Evolutionary conservation across 2,888 invertebrate species (phyloP).

Genomic region (Tipula unca): DNA sequence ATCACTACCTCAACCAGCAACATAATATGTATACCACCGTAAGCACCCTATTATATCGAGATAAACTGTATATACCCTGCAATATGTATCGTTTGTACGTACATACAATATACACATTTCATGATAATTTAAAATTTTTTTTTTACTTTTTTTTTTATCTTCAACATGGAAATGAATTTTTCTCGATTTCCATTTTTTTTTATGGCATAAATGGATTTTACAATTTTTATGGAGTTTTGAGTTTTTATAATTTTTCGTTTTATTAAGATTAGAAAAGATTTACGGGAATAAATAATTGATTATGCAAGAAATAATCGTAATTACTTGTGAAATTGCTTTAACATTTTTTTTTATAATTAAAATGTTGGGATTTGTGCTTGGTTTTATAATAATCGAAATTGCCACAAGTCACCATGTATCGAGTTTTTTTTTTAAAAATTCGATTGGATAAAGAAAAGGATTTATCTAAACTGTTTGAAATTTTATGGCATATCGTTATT

Average conservation of each 20-base stretch:
- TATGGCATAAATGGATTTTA: not conserved
- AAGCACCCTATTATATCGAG: too few species aligned
- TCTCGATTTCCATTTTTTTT: not conserved
- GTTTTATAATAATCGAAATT: not conserved
- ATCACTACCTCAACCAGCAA: not conserved
- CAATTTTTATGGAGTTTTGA: not conserved
- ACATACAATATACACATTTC: not conserved
- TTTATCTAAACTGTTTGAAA: not conserved
- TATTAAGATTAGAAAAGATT: not conserved
- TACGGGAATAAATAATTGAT: not conserved
- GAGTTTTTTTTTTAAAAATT: not conserved
- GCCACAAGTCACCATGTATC: too few species aligned
- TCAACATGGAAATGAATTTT: not conserved
- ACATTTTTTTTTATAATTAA: not conserved
- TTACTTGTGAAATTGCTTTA: not conserved
- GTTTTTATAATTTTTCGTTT: not conserved
- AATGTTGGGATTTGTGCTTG: too few species aligned
- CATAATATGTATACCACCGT: not conserved
- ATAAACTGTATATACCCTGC: not conserved
- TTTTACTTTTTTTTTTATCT: not conserved
- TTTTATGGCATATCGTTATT: not conserved
- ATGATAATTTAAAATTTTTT: not conserved
- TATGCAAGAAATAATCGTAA: not conserved
- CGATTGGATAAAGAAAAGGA: not conserved
- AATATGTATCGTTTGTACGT: too few species aligned